A percentile compares a stretch with the other conserved stretches of the same genome.
These are phyloP conservation scores for Onychomys torridus DNA, from an alignment of 2,797 vertebrate species.

Conservation along the genomic window DNA sequence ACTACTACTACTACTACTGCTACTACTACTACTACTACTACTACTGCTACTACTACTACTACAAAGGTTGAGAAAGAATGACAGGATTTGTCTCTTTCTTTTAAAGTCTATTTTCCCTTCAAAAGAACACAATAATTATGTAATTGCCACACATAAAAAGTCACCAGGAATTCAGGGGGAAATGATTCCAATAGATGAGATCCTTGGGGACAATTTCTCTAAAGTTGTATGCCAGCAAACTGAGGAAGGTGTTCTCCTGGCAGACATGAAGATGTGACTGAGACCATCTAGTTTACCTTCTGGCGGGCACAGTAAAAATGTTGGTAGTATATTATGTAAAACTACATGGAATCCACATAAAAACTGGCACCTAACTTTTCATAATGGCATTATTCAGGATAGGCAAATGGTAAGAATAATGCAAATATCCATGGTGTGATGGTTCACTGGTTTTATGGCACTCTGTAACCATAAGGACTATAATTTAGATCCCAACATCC, in stretches of 20 bases:
- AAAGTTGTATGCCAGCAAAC: background rate
- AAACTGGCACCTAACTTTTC: background rate
- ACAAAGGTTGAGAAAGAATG: background rate
- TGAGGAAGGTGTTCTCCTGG: background rate
- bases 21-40: background rate
- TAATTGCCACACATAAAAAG: constrained; percentile 16
- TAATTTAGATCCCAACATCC: background rate
- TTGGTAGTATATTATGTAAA: background rate
- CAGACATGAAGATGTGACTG: background rate
- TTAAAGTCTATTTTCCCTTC: background rate
- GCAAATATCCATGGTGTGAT: background rate
- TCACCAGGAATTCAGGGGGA: background rate
- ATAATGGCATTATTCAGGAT: background rate
- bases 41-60: background rate
- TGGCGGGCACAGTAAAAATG: background rate
- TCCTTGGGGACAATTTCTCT: background rate
- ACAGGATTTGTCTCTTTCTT: background rate
- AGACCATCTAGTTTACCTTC: background rate
- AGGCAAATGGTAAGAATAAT: background rate
- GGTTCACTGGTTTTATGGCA: background rate
- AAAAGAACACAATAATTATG: background rate
- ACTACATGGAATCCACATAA: background rate
- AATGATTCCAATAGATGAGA: background rate
- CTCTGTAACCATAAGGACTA: background rate
- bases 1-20: no score